Evolutionary conservation across 2,113 vertebrate genomes (phyloP), one percentile per base, ranked within the genome.

Genomic region (Chamaea fasciata): DNA sequence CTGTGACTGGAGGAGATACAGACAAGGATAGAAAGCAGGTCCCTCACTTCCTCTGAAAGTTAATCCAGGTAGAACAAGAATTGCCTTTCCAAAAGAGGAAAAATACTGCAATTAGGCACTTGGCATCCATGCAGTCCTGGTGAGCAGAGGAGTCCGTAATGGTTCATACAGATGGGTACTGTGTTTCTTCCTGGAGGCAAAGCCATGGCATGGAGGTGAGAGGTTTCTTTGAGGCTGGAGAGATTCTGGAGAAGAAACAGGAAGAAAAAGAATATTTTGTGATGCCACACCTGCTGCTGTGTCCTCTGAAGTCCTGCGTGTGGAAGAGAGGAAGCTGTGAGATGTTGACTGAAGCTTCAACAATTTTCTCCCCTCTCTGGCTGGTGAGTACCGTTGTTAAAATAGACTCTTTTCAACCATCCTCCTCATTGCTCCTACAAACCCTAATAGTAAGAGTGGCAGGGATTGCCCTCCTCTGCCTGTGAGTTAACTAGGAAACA

Each of bases 291-390:
- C 83, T 11, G 0, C 4, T 18, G 37, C n/a, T 68, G 22, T 44
- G 10, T 69, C 4, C 23, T 2, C 63, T 67, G 42, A 35, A 83
- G 33, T 21, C 35, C 59, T 11, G 6, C 0, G 0, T 9, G 0
- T 9, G 11, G 47, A 62, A 28, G 7, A 1, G 2, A 77, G 70
- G 52, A 88, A 80, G 24, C 41, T 76, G 63, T 0, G 0, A 83
- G 69, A 57, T 39, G 15, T 23, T 57, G 53, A 64, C 2, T 63
- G 46, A 85, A 93, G 53, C 17, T 53, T 60, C 20, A 62, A 8
- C 33, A 83, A 17, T 47, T 50, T 90, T 67, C 37, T 74, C 9
- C 24, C 7, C 27, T 95, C 46, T 76, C 68, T 83, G 62, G 8
- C 17, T 88, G 18, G 33, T 64, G 59, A 81, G 37, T 77, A 41